phyloP scores from a whole-genome alignment of 2,113 vertebrate species.

The Scophthalmus maximus region DNA sequence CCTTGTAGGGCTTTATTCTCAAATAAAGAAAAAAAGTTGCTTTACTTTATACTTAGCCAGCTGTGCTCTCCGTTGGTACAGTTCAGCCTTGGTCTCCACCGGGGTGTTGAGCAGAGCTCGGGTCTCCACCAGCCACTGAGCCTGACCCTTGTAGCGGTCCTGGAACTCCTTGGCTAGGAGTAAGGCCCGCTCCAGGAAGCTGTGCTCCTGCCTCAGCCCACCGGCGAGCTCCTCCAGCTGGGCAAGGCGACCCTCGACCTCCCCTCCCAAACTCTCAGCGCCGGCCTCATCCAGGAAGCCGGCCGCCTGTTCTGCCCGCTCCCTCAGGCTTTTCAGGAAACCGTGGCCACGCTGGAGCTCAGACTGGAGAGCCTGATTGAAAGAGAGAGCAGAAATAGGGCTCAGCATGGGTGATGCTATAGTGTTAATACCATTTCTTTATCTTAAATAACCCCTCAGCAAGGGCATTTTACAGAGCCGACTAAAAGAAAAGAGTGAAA shows the following conservation, averaged over 20 bases:
- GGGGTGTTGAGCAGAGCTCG: constrained; percentile 83
- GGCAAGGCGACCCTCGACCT: constrained; percentile 84
- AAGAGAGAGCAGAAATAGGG: constrained; percentile 28
- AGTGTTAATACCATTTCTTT: constrained; percentile 4
- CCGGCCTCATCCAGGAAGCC: constrained; percentile 86
- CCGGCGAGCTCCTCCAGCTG: constrained; percentile 88
- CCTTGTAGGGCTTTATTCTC: neutral
- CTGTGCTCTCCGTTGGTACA: constrained; percentile 96
- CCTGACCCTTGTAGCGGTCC: constrained; percentile 89
- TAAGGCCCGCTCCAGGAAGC: constrained; percentile 87
- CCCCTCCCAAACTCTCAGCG: constrained; percentile 84
- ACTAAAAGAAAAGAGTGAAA: no score
- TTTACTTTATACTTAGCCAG: constrained; percentile 95
- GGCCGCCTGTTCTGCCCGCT: constrained; percentile 88
- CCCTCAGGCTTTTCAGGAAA: constrained; percentile 91
- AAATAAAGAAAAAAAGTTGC: neutral
- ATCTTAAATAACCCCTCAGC: constrained; percentile 12
- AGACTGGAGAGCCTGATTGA: constrained; percentile 79
- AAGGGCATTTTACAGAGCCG: no score
- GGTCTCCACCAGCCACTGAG: constrained; percentile 89
- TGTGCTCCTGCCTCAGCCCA: constrained; percentile 88
- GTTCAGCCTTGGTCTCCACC: constrained; percentile 91
- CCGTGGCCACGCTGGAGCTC: constrained; percentile 92
- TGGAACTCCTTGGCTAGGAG: constrained; percentile 93
- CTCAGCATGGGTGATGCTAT: constrained; percentile 2